A percentile compares a stretch with the other conserved stretches of the same genome.
Evolutionary conservation across 2,113 vertebrate species (phyloP).

Genomic region (Hyaena hyaena): DNA sequence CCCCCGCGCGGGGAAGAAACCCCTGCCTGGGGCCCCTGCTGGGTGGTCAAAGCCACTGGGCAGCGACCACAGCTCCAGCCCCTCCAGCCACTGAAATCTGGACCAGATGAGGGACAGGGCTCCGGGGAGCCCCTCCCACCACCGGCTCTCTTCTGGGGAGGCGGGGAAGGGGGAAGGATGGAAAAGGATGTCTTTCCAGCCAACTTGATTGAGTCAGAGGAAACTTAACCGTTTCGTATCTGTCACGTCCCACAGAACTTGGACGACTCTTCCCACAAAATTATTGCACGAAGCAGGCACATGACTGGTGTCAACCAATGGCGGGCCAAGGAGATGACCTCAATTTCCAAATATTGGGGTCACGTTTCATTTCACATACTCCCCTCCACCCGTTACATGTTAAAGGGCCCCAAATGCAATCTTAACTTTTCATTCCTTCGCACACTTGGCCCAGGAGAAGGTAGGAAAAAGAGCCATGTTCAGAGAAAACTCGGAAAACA

Average conservation of each 20-base stretch:
- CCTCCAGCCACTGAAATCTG: neutral
- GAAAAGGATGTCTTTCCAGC: slow-evolving; percentile 56
- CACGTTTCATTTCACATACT: slow-evolving; percentile 81
- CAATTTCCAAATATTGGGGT: slow-evolving; percentile 82
- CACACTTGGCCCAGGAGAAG: slow-evolving; percentile 60
- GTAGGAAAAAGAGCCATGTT: slow-evolving; percentile 12
- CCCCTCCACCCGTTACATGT: slow-evolving; percentile 68
- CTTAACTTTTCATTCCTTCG: slow-evolving; percentile 68
- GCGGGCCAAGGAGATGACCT: slow-evolving; percentile 62
- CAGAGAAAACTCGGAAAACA: slow-evolving; percentile 59
- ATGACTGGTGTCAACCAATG: slow-evolving; percentile 62
- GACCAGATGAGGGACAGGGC: neutral
- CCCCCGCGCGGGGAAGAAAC: neutral
- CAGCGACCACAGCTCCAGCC: neutral
- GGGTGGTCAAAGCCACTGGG: neutral
- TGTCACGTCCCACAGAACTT: slow-evolving; percentile 59
- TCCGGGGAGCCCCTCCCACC: slow-evolving; percentile 25
- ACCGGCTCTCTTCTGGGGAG: neutral
- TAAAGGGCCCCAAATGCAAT: slow-evolving; percentile 61
- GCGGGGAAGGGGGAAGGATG: neutral
- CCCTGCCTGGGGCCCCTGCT: neutral
- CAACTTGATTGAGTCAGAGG: slow-evolving; percentile 77
- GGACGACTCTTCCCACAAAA: slow-evolving; percentile 62
- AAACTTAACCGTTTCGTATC: slow-evolving; percentile 75
- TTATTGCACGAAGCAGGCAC: slow-evolving; percentile 54